Evolutionary conservation across 2,797 vertebrate species (phyloP), one percentile per base, ranked within the genome.

Genomic region (Typhlichthys eigenmanni): DNA sequence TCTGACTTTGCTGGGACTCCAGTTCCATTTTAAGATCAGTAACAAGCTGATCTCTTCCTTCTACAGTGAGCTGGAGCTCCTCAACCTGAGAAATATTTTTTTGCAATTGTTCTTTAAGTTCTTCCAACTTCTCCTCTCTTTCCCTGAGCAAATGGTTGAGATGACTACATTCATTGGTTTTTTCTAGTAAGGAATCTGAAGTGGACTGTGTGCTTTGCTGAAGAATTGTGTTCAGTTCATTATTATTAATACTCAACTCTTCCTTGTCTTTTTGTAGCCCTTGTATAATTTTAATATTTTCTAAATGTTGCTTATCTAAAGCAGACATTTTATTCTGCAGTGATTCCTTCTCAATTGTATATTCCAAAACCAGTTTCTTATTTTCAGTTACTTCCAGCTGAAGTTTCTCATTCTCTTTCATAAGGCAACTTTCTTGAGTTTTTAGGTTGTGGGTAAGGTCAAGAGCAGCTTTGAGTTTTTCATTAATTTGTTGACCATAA

Each of bases 221-320:
- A 0, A 94, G 47, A 69, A 83, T 74, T 52, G 55, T 12, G 2
- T 83, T 91, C 17, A 95, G 71, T 61, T 93, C 87, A 1, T 83
- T 77, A 8, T 74, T 75, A 64, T 71, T 84, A 65, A 78, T 63
- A 45, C 24, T 80, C 38, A 96, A 73, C 2, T 82, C 68, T 14
- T 91, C 89, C 60, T 93, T 95, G 17, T 94, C 93, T 75, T 70
- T 78, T 7, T 69, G 85, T 1, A 96, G 81, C 14, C 52, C 70
- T 24, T 86, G 81, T 58, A 94, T 80, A 1, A 68, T 19, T 55
- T 78, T 79, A 11, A 60, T 38, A 0, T 85, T 90, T 72, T 94
- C 87, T 6, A 71, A 88, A 50, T 62, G 60, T 34, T 84, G 81
- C 0, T 34, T 64, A 68, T 92, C 76, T 17, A 89, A 66, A 1